Percentiles rank a stretch among this genome's conserved stretches.
Evolutionary conservation across 2,888 invertebrate genomes (phyloP).

Genomic region (Oscheius sp.): DNA sequence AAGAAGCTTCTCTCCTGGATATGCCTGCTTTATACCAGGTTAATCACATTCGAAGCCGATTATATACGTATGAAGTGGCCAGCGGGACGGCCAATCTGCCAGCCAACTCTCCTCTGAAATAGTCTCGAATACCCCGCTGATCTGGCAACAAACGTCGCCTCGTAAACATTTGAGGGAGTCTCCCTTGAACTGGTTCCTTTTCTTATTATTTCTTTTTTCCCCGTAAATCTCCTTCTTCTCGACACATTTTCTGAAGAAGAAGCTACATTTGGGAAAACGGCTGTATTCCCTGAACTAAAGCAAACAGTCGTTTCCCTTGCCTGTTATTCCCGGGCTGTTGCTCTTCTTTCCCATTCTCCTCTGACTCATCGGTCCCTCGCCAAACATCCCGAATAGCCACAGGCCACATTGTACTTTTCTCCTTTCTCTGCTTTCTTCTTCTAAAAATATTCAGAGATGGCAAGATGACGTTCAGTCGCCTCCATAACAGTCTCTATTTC

Average conservation of each 20-base stretch:
- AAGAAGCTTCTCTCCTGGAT: neutral
- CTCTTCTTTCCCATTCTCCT: neutral
- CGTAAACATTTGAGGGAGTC: neutral
- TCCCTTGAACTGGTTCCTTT: neutral
- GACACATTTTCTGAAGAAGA: neutral
- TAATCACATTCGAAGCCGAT: constrained; percentile 18
- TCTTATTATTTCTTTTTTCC: neutral
- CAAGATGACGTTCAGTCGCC: constrained; percentile 18
- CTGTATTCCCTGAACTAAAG: constrained; percentile 3
- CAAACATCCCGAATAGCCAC: constrained; percentile 19
- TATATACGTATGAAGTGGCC: constrained; percentile 21
- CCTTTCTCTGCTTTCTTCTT: neutral
- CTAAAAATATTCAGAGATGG: neutral
- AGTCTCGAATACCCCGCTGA: neutral
- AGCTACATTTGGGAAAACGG: too few relatives aligned
- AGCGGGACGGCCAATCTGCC: neutral
- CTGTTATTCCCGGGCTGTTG: constrained; percentile 20
- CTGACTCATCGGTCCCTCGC: constrained; percentile 11
- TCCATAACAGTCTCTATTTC: constrained; percentile 34
- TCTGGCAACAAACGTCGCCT: neutral
- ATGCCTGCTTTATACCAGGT: neutral
- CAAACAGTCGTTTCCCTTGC: constrained; percentile 1
- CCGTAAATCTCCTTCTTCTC: neutral
- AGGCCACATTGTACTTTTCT: constrained; percentile 15
- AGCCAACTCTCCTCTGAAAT: neutral